These are phyloP conservation scores for Chydorus sphaericus DNA, from an alignment of 2,888 invertebrate genomes.

Conservation along the genomic window DNA sequence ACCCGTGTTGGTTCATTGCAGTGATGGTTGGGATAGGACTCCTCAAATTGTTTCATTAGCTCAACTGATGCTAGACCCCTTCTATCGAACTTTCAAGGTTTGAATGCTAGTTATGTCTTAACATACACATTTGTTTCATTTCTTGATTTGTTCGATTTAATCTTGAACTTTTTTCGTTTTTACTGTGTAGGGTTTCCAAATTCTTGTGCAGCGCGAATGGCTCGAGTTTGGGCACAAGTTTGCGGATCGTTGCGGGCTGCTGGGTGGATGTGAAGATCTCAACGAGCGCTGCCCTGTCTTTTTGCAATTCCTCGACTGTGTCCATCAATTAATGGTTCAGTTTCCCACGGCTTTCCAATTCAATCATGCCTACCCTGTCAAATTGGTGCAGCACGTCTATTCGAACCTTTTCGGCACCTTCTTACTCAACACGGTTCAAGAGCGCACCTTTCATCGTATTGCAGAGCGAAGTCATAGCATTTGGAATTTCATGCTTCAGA, in stretches of 20 bases:
- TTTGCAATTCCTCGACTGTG: slow-evolving; percentile 93
- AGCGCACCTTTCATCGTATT: slow-evolving; percentile 48
- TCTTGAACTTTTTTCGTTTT: slow-evolving; percentile 16
- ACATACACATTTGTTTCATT: too few relatives aligned
- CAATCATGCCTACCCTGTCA: slow-evolving; percentile 83
- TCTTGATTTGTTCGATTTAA: neutral
- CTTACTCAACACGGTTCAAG: slow-evolving; percentile 70
- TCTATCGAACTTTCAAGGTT: slow-evolving; percentile 71
- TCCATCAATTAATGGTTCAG: slow-evolving; percentile 76
- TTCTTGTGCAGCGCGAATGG: slow-evolving; percentile 91
- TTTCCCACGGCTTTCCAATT: slow-evolving; percentile 92
- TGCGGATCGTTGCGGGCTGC: slow-evolving; percentile 66
- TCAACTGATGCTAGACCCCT: slow-evolving; percentile 81
- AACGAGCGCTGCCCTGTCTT: slow-evolving; percentile 96
- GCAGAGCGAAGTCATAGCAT: slow-evolving; percentile 61
- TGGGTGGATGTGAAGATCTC: slow-evolving; percentile 64
- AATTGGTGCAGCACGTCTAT: slow-evolving; percentile 86
- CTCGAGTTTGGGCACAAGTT: slow-evolving; percentile 97
- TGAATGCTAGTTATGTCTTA: neutral
- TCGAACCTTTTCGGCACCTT: slow-evolving; percentile 96
- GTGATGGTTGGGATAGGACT: slow-evolving; percentile 98
- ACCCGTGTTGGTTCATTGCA: slow-evolving; percentile 92
- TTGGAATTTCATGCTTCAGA: slow-evolving; percentile 64
- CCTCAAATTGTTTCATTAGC: slow-evolving; percentile 91
- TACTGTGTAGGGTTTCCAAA: slow-evolving; percentile 66